Evolutionary conservation across 1,140 invertebrate genomes (phyloP).

Genomic region (Drosophila funebris): DNA sequence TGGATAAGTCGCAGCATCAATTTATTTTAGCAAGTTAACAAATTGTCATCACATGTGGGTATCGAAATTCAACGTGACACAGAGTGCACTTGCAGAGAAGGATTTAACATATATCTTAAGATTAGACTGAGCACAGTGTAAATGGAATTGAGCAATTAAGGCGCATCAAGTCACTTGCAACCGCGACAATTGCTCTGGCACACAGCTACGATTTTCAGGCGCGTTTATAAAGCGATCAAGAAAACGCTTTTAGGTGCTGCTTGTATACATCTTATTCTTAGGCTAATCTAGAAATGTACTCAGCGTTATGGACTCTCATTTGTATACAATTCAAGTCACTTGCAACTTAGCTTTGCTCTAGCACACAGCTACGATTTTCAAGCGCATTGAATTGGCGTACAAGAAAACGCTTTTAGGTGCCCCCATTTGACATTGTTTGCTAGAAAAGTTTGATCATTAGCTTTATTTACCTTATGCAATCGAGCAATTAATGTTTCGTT

Average conservation of each 20-base stretch:
- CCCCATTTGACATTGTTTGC: too few relatives aligned
- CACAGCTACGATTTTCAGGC: slow-evolving; percentile 75
- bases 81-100: slow-evolving; percentile 64
- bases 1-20: slow-evolving; percentile 57
- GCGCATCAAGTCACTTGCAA: slow-evolving; percentile 52
- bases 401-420: slow-evolving; percentile 79
- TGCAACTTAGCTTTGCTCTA: slow-evolving; percentile 46
- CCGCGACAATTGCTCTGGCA: slow-evolving; percentile 52
- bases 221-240: slow-evolving; percentile 47
- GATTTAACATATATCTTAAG: background rate
- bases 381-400: slow-evolving; percentile 44
- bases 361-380: slow-evolving; percentile 58
- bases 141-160: slow-evolving; percentile 28
- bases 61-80: slow-evolving; percentile 56
- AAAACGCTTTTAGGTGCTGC: slow-evolving; percentile 51
- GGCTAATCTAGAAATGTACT: slow-evolving; percentile 12
- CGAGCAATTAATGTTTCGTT: slow-evolving; percentile 97
- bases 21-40: slow-evolving; percentile 67
- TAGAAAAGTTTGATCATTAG: background rate
- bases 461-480: slow-evolving; percentile 92
- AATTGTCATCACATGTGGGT: slow-evolving; percentile 67
- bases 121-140: slow-evolving; percentile 45
- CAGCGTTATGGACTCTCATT: slow-evolving; percentile 36
- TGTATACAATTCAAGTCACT: slow-evolving; percentile 23
- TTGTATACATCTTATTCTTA: background rate